Conservation (phyloP, 2,888 invertebrate species). For the Eudemis profundana region DNA sequence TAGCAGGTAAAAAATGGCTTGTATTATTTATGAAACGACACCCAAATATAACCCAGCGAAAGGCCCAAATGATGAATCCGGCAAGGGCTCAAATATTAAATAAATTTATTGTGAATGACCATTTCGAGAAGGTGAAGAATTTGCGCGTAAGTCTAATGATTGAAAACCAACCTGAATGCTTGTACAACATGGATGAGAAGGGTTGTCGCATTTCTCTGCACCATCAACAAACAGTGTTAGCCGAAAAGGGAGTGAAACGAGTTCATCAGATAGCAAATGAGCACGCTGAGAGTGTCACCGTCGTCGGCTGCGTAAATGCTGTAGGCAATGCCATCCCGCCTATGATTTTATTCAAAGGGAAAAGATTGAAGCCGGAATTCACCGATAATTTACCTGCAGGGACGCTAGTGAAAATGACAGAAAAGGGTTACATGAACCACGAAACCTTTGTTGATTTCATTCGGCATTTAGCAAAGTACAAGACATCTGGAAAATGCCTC, state of each 20-base stretch:
- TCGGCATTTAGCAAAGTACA: slow-evolving; percentile 5
- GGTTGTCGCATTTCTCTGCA: slow-evolving; percentile 45
- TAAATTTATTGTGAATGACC: slow-evolving; percentile 47
- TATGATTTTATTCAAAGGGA: slow-evolving; percentile 27
- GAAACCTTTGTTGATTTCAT: slow-evolving; percentile 22
- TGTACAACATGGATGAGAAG: slow-evolving; percentile 48
- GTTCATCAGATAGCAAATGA: slow-evolving; percentile 46
- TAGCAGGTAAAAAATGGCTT: slow-evolving; percentile 44
- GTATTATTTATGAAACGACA: slow-evolving; percentile 43
- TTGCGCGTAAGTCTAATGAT: slow-evolving; percentile 46
- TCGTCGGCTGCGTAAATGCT: slow-evolving; percentile 18
- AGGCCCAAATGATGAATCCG: slow-evolving; percentile 50
- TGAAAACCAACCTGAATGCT: slow-evolving; percentile 47
- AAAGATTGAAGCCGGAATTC: slow-evolving; percentile 12
- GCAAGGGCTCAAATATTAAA: slow-evolving; percentile 49
- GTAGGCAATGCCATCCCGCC: slow-evolving; percentile 16
- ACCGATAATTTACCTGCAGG: slow-evolving; percentile 22
- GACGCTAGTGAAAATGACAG: not conserved
- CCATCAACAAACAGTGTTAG: slow-evolving; percentile 40
- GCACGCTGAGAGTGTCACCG: slow-evolving; percentile 41
- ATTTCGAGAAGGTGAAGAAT: slow-evolving; percentile 46
- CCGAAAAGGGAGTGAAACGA: slow-evolving; percentile 45
- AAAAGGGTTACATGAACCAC: slow-evolving; percentile 21
- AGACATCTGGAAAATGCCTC: not conserved
- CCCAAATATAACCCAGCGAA: slow-evolving; percentile 46